A percentile compares a stretch with the other conserved stretches of the same genome.
Evolutionary conservation across 2,113 vertebrate genomes (phyloP).

Genomic region (Charina bottae): DNA sequence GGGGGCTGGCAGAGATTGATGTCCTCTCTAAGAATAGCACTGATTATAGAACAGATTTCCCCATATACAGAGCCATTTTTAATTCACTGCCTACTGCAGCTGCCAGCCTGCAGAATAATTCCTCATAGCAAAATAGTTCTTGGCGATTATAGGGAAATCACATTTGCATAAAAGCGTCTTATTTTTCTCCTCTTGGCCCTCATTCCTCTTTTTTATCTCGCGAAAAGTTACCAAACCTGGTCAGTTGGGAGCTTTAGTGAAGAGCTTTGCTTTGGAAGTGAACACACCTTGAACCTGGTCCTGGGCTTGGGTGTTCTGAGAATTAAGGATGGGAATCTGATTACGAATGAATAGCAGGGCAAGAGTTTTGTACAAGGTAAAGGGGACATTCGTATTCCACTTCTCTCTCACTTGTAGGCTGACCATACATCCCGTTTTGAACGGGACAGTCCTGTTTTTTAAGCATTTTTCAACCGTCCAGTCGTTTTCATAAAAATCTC

Average conservation of each 20-base stretch:
- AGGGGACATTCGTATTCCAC: not conserved
- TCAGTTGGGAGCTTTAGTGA: slow-evolving; percentile 62
- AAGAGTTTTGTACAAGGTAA: not conserved
- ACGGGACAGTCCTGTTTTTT: no score
- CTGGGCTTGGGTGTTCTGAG: not conserved
- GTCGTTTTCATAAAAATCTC: no score
- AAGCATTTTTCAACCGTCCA: no score
- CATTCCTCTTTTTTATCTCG: slow-evolving; percentile 49
- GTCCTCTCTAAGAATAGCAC: slow-evolving; percentile 82
- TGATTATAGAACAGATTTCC: slow-evolving; percentile 84
- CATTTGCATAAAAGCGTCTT: slow-evolving; percentile 83
- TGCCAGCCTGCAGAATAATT: slow-evolving; percentile 83
- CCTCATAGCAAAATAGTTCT: slow-evolving; percentile 82
- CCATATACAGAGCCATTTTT: slow-evolving; percentile 86
- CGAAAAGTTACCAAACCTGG: slow-evolving; percentile 75
- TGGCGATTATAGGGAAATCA: slow-evolving; percentile 87
- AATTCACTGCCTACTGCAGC: slow-evolving; percentile 86
- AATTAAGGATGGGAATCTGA: slow-evolving; percentile 34
- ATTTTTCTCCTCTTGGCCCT: slow-evolving; percentile 50
- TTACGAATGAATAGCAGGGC: slow-evolving; percentile 14
- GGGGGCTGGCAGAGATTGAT: slow-evolving; percentile 77
- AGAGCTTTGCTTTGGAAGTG: slow-evolving; percentile 40
- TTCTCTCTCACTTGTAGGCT: no score
- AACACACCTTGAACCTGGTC: slow-evolving; percentile 44
- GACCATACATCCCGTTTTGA: no score